These are phyloP conservation scores for Gallirallus australis DNA, from an alignment of 2,797 vertebrate genomes.

Conservation along the genomic window DNA sequence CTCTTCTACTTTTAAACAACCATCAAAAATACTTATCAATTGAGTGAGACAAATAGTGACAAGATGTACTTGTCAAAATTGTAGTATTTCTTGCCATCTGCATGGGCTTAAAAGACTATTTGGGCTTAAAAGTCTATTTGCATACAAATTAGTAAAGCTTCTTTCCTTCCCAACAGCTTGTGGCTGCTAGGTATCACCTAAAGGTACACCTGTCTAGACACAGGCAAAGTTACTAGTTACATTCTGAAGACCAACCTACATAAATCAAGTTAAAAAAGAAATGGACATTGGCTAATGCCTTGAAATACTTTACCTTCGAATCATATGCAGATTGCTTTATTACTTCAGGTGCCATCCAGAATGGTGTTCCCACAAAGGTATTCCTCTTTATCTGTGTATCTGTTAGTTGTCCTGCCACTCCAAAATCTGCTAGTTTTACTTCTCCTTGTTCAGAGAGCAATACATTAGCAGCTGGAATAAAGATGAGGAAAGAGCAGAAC, in stretches of 20 bases:
- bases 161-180: neutral
- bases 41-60: neutral
- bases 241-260: neutral
- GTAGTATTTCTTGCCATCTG: neutral
- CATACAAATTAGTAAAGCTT: neutral
- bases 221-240: neutral
- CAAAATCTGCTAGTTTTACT: slow-evolving; percentile 97
- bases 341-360: slow-evolving; percentile 99
- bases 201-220: neutral
- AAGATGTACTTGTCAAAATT: neutral
- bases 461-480: slow-evolving; percentile 85
- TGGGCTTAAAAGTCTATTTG: neutral
- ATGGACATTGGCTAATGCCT: neutral
- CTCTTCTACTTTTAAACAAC: neutral
- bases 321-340: slow-evolving; percentile 98
- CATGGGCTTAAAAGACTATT: neutral
- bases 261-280: neutral
- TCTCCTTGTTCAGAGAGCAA: slow-evolving; percentile 96
- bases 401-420: slow-evolving; percentile 95
- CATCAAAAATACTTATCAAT: neutral
- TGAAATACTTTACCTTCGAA: slow-evolving; percentile 87
- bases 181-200: neutral
- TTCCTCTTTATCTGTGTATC: slow-evolving; percentile 99
- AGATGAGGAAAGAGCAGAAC: neutral
- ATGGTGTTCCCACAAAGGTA: slow-evolving; percentile 97